These are phyloP conservation scores for Agonopterix subpropinquella DNA, from an alignment of 2,888 invertebrate genomes.

Conservation along the genomic window DNA sequence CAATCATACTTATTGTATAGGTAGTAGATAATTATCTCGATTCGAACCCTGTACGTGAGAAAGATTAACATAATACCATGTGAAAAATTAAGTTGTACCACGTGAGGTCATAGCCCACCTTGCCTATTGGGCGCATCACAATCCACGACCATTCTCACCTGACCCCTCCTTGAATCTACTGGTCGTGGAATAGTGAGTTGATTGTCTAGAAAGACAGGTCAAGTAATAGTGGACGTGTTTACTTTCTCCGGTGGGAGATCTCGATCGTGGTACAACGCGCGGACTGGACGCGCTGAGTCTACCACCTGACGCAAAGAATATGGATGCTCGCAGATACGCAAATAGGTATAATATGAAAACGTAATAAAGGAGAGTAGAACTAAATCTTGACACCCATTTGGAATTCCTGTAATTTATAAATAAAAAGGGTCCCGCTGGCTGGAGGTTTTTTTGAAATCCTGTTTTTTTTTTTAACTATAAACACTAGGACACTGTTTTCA, in stretches of 20 bases:
- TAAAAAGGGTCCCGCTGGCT: too few relatives aligned
- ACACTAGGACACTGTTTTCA: too few relatives aligned
- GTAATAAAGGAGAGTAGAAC: too few relatives aligned
- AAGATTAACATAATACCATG: too few relatives aligned
- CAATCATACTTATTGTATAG: too few relatives aligned
- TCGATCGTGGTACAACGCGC: constrained; percentile 56
- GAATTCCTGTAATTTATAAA: too few relatives aligned
- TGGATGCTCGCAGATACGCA: neutral
- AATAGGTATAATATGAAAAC: constrained; percentile 1
- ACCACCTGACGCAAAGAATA: constrained; percentile 35
- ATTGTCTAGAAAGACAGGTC: constrained; percentile 4
- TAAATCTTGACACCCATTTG: too few relatives aligned
- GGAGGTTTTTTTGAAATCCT: too few relatives aligned
- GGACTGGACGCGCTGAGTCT: constrained; percentile 56
- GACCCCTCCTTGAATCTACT: neutral
- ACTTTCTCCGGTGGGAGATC: constrained; percentile 65
- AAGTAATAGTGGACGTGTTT: constrained; percentile 42
- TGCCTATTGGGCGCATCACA: constrained; percentile 1
- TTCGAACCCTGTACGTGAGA: too few relatives aligned
- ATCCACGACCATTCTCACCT: neutral
- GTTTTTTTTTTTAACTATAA: too few relatives aligned
- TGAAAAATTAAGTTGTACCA: neutral
- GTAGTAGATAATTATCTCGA: too few relatives aligned
- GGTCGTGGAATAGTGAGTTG: neutral
- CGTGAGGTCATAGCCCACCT: constrained; percentile 1